These are phyloP conservation scores for Erannis defoliaria DNA, from an alignment of 2,888 invertebrate species.

Conservation along the genomic window DNA sequence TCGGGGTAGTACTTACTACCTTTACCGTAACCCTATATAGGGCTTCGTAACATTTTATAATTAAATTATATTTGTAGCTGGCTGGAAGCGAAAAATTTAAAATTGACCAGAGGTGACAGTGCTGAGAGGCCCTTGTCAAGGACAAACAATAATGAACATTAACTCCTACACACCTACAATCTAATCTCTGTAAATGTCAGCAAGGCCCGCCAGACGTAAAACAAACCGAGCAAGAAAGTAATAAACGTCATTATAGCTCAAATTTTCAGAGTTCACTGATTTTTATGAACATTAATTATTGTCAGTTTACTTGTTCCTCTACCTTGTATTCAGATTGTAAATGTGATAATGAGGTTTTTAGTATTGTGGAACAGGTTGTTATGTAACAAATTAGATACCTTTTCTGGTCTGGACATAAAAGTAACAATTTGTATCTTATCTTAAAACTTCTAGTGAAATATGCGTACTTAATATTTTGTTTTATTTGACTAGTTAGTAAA, in stretches of 20 bases:
- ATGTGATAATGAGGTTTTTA: background rate
- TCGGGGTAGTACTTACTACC: too few relatives aligned
- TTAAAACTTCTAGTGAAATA: background rate
- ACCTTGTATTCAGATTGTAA: background rate
- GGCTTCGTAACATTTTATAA: too few relatives aligned
- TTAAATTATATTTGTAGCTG: too few relatives aligned
- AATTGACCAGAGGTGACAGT: too few relatives aligned
- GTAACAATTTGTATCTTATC: background rate
- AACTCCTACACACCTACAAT: too few relatives aligned
- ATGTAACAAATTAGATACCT: background rate
- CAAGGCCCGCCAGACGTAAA: background rate
- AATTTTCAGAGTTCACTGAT: slow-evolving; percentile 14
- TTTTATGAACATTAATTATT: slow-evolving; percentile 7
- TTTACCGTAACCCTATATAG: too few relatives aligned
- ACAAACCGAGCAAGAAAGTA: background rate
- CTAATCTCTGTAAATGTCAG: background rate
- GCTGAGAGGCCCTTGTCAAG: too few relatives aligned
- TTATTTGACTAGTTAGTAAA: too few relatives aligned
- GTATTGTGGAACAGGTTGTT: background rate
- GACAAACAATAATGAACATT: too few relatives aligned
- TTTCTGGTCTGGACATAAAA: background rate
- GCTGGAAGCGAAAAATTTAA: too few relatives aligned
- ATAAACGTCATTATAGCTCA: slow-evolving; percentile 1
- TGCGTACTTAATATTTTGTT: too few relatives aligned
- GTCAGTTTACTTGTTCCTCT: background rate